phyloP scores from a whole-genome alignment of 2,888 invertebrate species.

The Kryphioiulus occultus region DNA sequence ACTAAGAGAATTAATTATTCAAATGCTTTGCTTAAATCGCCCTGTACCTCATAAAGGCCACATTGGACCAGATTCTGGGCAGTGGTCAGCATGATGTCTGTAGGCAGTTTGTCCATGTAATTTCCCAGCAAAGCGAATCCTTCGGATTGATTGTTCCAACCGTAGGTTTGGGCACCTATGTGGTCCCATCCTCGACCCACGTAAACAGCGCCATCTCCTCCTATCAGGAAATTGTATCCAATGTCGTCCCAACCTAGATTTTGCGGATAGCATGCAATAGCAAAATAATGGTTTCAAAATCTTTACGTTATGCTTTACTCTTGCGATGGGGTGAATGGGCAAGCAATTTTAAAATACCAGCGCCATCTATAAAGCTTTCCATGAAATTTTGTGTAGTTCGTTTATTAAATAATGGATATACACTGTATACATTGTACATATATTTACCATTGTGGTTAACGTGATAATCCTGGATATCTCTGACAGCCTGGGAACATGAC shows the following conservation, averaged over 20 bases:
- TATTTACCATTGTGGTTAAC: constrained; percentile 54
- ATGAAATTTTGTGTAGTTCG: too few species aligned
- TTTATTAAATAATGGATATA: too few species aligned
- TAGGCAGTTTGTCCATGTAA: constrained; percentile 58
- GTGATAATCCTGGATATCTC: constrained; percentile 57
- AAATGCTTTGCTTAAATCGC: too few species aligned
- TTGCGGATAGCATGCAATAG: not conserved
- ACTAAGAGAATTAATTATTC: too few species aligned
- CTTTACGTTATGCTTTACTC: too few species aligned
- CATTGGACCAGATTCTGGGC: constrained; percentile 58
- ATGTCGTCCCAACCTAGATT: constrained; percentile 57
- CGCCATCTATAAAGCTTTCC: too few species aligned
- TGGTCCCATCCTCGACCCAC: constrained; percentile 60
- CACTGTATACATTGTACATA: too few species aligned
- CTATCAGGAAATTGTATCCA: constrained; percentile 60
- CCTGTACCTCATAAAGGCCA: constrained; percentile 55
- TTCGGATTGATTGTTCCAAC: constrained; percentile 58
- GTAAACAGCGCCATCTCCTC: constrained; percentile 60
- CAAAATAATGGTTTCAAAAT: too few species aligned
- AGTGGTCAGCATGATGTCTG: constrained; percentile 57
- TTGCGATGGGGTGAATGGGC: too few species aligned
- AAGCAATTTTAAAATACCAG: too few species aligned
- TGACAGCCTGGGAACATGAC: constrained; percentile 54
- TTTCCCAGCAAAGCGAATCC: constrained; percentile 60
- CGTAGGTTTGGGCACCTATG: constrained; percentile 60